Evolutionary conservation across 2,113 vertebrate genomes (phyloP).

Genomic region (Notarius lentiginosus): DNA sequence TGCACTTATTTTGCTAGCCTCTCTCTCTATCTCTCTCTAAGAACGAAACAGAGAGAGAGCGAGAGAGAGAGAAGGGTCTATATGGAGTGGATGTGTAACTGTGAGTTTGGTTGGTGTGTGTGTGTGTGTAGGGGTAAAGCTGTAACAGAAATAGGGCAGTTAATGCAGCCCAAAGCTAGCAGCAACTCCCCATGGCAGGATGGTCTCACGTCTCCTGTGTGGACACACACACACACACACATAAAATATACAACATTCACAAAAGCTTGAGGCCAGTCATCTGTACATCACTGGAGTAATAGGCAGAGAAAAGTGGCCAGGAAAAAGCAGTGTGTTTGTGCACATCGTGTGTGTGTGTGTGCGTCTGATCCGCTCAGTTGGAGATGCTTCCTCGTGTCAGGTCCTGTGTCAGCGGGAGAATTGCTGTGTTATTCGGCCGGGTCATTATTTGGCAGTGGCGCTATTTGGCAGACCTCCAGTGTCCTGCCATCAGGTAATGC

Average conservation of each 20-base stretch:
- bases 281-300: conserved; percentile 24
- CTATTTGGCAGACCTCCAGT: conserved; percentile 46
- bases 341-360: conserved; percentile 22
- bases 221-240: not conserved
- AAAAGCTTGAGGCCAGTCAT: conserved; percentile 14
- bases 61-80: not conserved
- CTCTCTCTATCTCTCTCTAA: not conserved
- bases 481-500: conserved; percentile 51
- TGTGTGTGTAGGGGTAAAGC: not conserved
- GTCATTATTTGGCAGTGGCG: conserved; percentile 51
- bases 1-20: conserved; percentile 13
- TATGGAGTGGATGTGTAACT: not conserved
- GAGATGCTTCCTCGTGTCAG: conserved; percentile 31
- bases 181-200: conserved; percentile 35
- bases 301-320: conserved; percentile 33
- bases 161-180: conserved; percentile 33
- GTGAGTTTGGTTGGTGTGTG: conserved; percentile 4
- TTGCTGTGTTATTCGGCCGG: conserved; percentile 48
- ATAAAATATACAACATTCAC: conserved; percentile 25
- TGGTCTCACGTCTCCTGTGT: not conserved
- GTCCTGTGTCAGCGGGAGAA: conserved; percentile 32
- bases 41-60: not conserved
- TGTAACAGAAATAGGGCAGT: conserved; percentile 25
- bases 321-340: conserved; percentile 28
- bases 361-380: conserved; percentile 20